Conservation (phyloP, 2,113 vertebrate genomes). For the Anser brachyrhynchus region DNA sequence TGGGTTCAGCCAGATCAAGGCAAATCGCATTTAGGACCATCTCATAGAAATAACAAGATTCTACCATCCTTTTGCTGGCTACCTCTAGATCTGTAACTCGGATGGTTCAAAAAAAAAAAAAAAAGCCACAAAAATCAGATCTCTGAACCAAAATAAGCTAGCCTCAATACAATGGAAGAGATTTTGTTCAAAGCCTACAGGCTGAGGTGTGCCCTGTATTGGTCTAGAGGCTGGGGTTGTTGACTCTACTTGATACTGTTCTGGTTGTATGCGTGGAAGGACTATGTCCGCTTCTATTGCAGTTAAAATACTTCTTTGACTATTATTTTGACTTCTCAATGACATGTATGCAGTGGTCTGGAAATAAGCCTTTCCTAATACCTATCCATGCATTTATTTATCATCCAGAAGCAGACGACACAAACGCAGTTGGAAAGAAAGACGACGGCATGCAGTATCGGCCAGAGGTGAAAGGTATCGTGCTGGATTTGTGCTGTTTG, state of each 20-base stretch:
- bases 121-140: not conserved
- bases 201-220: not conserved
- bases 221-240: fast-evolving
- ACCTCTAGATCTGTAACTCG: not conserved
- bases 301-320: not conserved
- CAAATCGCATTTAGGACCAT: not conserved
- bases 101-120: not conserved
- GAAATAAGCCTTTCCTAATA: constrained; percentile 10
- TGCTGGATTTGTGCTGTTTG: not conserved
- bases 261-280: not conserved
- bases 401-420: constrained; percentile 78
- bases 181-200: not conserved
- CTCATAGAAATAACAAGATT: not conserved
- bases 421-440: constrained; percentile 79
- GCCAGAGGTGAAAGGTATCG: constrained; percentile 84
- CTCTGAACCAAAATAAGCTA: not conserved
- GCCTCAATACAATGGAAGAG: not conserved
- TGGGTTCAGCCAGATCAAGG: not conserved
- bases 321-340: not conserved
- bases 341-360: not conserved
- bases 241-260: not conserved
- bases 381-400: constrained; percentile 36
- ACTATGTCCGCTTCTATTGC: not conserved
- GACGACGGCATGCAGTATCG: constrained; percentile 83
- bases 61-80: not conserved